These are phyloP conservation scores for Oceanites oceanicus DNA, from an alignment of 2,113 vertebrate genomes.

Conservation along the genomic window DNA sequence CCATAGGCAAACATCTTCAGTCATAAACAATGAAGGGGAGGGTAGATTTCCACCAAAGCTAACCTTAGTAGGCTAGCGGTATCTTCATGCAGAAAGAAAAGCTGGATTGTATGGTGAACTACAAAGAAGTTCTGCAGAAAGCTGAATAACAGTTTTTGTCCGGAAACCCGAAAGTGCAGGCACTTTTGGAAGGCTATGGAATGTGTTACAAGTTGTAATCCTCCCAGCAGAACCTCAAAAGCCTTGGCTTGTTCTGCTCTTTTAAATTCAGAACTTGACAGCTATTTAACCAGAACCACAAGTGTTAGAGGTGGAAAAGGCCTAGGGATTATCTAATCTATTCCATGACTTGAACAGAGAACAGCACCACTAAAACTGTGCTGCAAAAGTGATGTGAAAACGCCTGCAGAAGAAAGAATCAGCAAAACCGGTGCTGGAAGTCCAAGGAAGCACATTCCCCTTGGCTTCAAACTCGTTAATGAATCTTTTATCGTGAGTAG, in stretches of 20 bases:
- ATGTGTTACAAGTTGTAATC: slow-evolving; percentile 34
- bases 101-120: neutral
- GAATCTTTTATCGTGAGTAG: neutral
- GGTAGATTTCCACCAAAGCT: neutral
- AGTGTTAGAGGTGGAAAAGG: slow-evolving; percentile 38
- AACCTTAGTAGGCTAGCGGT: neutral
- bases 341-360: neutral
- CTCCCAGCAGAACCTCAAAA: slow-evolving; percentile 60
- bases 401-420: neutral
- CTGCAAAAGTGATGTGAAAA: neutral
- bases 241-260: slow-evolving; percentile 45
- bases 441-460: neutral
- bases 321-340: slow-evolving; percentile 46
- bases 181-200: neutral
- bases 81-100: neutral
- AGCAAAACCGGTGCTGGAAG: neutral
- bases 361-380: neutral
- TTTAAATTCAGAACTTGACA: slow-evolving; percentile 49
- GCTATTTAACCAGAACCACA: slow-evolving; percentile 54
- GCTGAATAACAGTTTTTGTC: neutral
- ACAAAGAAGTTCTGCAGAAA: neutral
- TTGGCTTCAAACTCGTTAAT: neutral
- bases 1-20: neutral
- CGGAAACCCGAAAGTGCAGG: neutral
- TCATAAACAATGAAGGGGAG: neutral